Evolutionary conservation across 2,888 invertebrate genomes (phyloP), one percentile per base, ranked within the genome.

Genomic region (Dryobotodes eremita): DNA sequence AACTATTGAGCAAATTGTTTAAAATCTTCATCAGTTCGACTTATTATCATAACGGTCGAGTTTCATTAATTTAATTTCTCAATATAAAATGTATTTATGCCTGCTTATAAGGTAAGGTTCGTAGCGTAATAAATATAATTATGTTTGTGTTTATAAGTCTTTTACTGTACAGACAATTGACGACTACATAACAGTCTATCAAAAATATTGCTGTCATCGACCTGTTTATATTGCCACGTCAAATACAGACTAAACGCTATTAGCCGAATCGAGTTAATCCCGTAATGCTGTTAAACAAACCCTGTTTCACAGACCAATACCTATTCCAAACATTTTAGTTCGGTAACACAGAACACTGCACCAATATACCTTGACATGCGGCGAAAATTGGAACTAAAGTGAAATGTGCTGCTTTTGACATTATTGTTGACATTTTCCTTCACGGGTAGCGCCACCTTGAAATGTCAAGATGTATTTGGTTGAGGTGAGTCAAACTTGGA

Each of bases 361-460:
- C 70, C 65, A 74, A 1, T 70, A 57, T 71, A 74, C 26, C 17
- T 61, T 66, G 74, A 15, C 13, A 57, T 50, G 36, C 46, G 81
- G 61, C 10, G 2, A 70, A 70, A 55, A n/a, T 15, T 15, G 13
- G 48, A 65, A 82, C 73, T 70, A 70, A 59, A 48, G 36, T 31
- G n/a, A 68, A 71, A 61, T 70, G 17, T 59, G 13, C n/a, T 23
- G 15, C 23, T n/a, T 71, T 66, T 66, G 85, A 85, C 74, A 74
- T 80, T 79, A 71, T 70, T 66, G 57, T 79, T 82, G 81, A 82
- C 62, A 84, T 82, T 84, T 68, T 17, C 55, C 26, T n/a, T 69
- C 4, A 57, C 66, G 48, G 17, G 57, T 23, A 68, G 66, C 84
- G 80, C 80, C 26, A 59, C 31, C 15, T 48, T 71, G 26, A 84